These are phyloP conservation scores for Onthophagus sagittarius DNA, from an alignment of 2,888 invertebrate species.

Conservation along the genomic window DNA sequence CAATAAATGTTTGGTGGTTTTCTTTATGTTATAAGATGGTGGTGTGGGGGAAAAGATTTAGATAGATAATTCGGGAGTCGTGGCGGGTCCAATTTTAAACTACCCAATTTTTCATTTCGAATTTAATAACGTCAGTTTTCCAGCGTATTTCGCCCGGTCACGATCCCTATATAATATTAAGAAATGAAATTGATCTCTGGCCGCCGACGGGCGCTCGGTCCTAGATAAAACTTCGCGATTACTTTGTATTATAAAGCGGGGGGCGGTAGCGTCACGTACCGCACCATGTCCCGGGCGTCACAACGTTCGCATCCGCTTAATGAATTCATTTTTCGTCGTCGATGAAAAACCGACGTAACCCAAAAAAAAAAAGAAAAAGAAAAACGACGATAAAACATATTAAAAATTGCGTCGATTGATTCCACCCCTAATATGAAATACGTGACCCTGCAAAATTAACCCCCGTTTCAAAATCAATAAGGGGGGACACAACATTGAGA, in stretches of 20 bases:
- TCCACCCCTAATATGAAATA: slow-evolving; percentile 24
- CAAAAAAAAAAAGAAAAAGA: too few species aligned
- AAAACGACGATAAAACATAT: slow-evolving; percentile 21
- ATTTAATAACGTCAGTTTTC: slow-evolving; percentile 49
- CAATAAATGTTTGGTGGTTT: neutral
- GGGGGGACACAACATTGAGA: neutral
- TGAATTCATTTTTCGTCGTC: slow-evolving; percentile 29
- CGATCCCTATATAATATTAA: slow-evolving; percentile 49
- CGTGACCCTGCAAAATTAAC: slow-evolving; percentile 26
- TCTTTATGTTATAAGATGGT: neutral
- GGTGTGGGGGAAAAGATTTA: slow-evolving; percentile 27
- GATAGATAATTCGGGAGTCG: slow-evolving; percentile 16
- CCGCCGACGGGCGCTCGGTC: slow-evolving; percentile 38
- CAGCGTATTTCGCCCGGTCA: slow-evolving; percentile 44
- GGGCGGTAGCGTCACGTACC: slow-evolving; percentile 32
- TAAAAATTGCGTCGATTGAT: slow-evolving; percentile 26
- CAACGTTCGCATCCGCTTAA: slow-evolving; percentile 32
- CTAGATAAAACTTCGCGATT: slow-evolving; percentile 48
- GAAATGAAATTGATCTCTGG: slow-evolving; percentile 48
- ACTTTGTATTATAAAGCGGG: slow-evolving; percentile 38
- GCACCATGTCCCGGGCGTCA: slow-evolving; percentile 33
- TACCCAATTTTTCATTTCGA: slow-evolving; percentile 51
- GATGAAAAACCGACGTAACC: slow-evolving; percentile 22
- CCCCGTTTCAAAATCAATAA: neutral
- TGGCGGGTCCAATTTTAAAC: slow-evolving; percentile 47